Conservation (phyloP, 2,888 invertebrate genomes). For the Nomada ruficornis region DNA sequence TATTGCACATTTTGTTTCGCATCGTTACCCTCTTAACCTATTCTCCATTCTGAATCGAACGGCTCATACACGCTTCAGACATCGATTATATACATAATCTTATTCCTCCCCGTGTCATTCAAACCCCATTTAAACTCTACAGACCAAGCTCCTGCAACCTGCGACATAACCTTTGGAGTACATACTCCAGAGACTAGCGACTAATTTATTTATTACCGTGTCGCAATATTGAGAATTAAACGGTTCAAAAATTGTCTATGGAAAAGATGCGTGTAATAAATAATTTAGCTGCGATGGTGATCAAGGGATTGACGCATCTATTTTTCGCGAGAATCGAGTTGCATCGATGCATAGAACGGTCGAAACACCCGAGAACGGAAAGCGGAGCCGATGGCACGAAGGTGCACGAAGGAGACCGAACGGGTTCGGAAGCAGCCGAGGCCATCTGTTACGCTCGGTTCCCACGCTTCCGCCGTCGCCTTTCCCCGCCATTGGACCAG, state of each 20-base stretch:
- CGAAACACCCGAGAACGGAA: conserved; percentile 51
- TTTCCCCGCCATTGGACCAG: conserved; percentile 70
- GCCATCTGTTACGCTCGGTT: conserved; percentile 82
- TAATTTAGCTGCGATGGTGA: neutral
- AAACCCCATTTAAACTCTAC: neutral
- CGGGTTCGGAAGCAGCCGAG: conserved; percentile 74
- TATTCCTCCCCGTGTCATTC: conserved; percentile 16
- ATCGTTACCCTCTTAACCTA: conserved; percentile 52
- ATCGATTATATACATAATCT: conserved; percentile 32
- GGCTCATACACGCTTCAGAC: conserved; percentile 7
- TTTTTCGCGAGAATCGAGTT: conserved; percentile 37
- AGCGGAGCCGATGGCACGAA: conserved; percentile 60
- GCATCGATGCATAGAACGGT: conserved; percentile 32
- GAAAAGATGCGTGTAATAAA: no score
- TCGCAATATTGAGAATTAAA: no score
- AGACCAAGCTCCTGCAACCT: neutral
- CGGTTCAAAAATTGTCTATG: no score
- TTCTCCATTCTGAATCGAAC: conserved; percentile 37
- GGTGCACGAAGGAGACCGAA: conserved; percentile 75
- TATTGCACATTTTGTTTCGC: conserved; percentile 36
- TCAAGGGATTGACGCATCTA: conserved; percentile 32
- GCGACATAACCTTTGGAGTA: neutral
- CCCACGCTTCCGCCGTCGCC: conserved; percentile 82
- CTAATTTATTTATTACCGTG: no score
- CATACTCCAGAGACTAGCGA: no score